phyloP scores from a whole-genome alignment of 2,888 invertebrate genomes.

The Spialia ferax region DNA sequence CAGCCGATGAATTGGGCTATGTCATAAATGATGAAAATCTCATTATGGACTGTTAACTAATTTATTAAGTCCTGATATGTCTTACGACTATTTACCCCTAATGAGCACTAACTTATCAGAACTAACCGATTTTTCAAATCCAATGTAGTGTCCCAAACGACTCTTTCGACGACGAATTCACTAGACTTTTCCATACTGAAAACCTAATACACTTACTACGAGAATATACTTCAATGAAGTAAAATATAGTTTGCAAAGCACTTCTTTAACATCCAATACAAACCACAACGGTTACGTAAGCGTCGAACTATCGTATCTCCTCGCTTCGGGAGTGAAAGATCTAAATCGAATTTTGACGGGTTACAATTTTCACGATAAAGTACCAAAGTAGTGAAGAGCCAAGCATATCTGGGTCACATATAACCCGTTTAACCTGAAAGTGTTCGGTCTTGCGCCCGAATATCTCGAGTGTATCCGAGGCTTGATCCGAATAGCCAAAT shows the following conservation, averaged over 20 bases:
- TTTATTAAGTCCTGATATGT: no score
- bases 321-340: conserved; percentile 18
- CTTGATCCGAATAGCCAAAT: conserved; percentile 5
- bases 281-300: background rate
- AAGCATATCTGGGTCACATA: conserved; percentile 32
- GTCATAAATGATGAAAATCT: no score
- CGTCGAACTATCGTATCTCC: conserved; percentile 3
- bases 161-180: no score
- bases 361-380: conserved; percentile 33
- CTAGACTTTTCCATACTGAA: background rate
- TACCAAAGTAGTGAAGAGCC: conserved; percentile 29
- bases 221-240: background rate
- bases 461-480: conserved; percentile 21
- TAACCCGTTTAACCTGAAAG: conserved; percentile 36
- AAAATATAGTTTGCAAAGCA: background rate
- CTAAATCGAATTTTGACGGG: conserved; percentile 39
- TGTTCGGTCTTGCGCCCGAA: conserved; percentile 25
- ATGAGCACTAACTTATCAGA: no score
- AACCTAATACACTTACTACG: background rate
- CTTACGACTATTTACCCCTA: no score
- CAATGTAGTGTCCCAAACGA: no score
- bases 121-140: no score
- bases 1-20: no score
- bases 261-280: background rate
- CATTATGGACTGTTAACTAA: no score